phyloP scores from a whole-genome alignment of 2,113 vertebrate species.

The Sapayoa aenigma region DNA sequence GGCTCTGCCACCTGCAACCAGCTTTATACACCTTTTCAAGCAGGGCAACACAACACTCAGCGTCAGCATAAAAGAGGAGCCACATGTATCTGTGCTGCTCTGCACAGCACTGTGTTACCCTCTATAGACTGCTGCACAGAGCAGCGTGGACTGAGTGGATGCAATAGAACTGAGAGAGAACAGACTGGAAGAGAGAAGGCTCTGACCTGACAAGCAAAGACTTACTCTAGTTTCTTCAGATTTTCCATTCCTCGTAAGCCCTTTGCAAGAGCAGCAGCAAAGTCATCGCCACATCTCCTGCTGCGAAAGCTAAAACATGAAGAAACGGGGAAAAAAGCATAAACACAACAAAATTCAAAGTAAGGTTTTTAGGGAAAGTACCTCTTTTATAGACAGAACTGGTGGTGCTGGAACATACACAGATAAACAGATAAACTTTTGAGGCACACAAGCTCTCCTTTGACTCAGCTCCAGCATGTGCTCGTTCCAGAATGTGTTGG shows the following conservation, averaged over 20 bases:
- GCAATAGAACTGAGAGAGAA: not conserved
- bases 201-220: not conserved
- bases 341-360: not conserved
- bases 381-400: not conserved
- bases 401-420: not conserved
- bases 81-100: accelerated
- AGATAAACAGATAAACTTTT: not conserved
- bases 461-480: not conserved
- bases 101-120: not conserved
- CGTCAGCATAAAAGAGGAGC: not conserved
- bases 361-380: not conserved
- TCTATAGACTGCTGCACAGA: not conserved
- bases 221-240: conserved; percentile 85
- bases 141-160: not conserved
- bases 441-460: not conserved
- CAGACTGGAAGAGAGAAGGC: not conserved
- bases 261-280: conserved; percentile 83
- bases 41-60: not conserved
- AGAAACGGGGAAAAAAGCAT: not conserved
- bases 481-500: not conserved
- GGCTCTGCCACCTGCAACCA: not conserved
- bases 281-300: conserved; percentile 81
- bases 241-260: conserved; percentile 70
- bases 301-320: conserved; percentile 80
- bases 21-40: not conserved